Base-by-base conservation (phyloP, 2,888 invertebrate genomes). In the Antitype chi region DNA sequence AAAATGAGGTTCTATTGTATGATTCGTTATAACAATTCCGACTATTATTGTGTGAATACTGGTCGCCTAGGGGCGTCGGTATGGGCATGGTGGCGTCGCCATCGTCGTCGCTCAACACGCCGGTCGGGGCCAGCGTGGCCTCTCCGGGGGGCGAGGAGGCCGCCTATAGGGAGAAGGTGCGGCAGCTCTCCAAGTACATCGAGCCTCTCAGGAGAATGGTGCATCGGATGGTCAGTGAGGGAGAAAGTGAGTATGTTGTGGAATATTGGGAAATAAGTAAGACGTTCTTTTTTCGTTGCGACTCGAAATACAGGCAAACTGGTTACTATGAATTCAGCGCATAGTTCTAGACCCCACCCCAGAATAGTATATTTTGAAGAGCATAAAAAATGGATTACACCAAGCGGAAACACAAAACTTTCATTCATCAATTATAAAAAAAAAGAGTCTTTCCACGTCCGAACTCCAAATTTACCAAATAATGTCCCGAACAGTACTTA, bases 201-300 rank as follows among this genome's bases (percentile, higher is more conserved):
- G 99, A 99, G 90, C 99, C 99, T 0, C 95, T 99, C 43, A 97
- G 98, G 67, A 97, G 98, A 82, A 99, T 99, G 98, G 99, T 99
- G 86, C 98, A 98, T 73, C 97, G 98, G 90, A 98, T 98, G 97
- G 98, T 98, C 91, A 98, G 98, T 92, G 99, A 99, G 93, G 98
- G 98, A 83, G 97, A 97, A 89, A 97, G 97, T 97, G 88, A 96
- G 97, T 95, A 28, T 43, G 17, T 23, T 64, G 4, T 70, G 5
- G 11, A 57, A 32, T 67, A n/a, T 38, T 23, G 32, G 6, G 20
- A 32, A 32, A 0, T 38, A 2, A 13, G n/a, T 17, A 20, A 49
- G n/a, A 17, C 17, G 32, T 53, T 28, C 15, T 0, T 57, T 2
- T 25, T 59, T 59, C 17, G 8, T 59, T 25, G 25, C 57, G 8